phyloP scores from a whole-genome alignment of 2,888 invertebrate species.

The Caenorhabditis sp. region DNA sequence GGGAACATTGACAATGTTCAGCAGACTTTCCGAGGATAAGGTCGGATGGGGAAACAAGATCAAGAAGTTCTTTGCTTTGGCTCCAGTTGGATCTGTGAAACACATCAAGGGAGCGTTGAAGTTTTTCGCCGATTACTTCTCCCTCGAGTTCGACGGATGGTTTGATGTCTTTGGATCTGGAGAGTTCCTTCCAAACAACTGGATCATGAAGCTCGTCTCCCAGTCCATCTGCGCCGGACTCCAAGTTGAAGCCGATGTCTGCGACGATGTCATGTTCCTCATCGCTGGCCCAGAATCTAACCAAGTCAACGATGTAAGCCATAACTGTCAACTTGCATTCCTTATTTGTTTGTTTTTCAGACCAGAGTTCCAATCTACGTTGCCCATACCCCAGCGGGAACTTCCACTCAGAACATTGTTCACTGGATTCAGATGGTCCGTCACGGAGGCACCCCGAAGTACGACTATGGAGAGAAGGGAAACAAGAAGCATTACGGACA shows the following conservation, averaged over 20 bases:
- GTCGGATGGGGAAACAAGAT: slow-evolving; percentile 76
- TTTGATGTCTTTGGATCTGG: slow-evolving; percentile 84
- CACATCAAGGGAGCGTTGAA: slow-evolving; percentile 82
- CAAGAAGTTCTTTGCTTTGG: slow-evolving; percentile 81
- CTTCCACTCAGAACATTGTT: slow-evolving; percentile 84
- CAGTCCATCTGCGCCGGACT: slow-evolving; percentile 77
- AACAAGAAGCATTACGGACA: slow-evolving; percentile 72
- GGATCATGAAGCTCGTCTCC: slow-evolving; percentile 77
- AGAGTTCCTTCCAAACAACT: slow-evolving; percentile 84
- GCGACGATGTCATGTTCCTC: slow-evolving; percentile 89
- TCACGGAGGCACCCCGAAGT: slow-evolving; percentile 65
- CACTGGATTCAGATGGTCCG: slow-evolving; percentile 84
- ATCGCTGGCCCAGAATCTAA: slow-evolving; percentile 87
- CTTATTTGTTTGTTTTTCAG: slow-evolving; percentile 73
- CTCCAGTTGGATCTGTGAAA: slow-evolving; percentile 82
- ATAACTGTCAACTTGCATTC: not conserved
- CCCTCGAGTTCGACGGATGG: slow-evolving; percentile 71
- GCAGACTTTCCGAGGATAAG: slow-evolving; percentile 71
- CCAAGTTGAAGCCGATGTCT: slow-evolving; percentile 85
- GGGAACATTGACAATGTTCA: slow-evolving; percentile 81
- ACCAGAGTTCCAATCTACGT: slow-evolving; percentile 85
- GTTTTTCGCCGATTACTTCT: slow-evolving; percentile 75
- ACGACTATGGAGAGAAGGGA: slow-evolving; percentile 68
- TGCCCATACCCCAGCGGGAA: slow-evolving; percentile 84
- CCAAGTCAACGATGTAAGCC: slow-evolving; percentile 77